These are phyloP conservation scores for Yasuhikotakia modesta DNA, from an alignment of 2,797 vertebrate genomes.

Conservation along the genomic window DNA sequence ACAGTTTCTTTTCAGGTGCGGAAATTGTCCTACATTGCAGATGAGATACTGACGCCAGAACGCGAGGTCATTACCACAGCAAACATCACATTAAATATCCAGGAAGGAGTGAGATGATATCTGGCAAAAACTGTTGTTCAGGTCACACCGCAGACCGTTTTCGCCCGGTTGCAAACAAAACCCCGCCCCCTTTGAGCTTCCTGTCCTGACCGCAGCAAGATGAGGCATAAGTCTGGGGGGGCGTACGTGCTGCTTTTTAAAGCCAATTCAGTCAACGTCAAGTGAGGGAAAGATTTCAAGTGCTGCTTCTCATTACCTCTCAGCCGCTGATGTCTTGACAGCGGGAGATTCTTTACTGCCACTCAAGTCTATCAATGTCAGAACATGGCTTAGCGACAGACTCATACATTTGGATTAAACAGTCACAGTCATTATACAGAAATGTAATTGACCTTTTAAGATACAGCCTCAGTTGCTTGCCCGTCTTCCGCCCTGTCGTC, in stretches of 20 bases:
- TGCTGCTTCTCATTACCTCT: conserved; percentile 83
- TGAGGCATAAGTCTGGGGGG: conserved; percentile 66
- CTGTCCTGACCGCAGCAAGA: conserved; percentile 61
- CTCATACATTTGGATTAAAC: conserved; percentile 82
- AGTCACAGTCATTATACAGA: conserved; percentile 79
- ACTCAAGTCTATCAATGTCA: conserved; percentile 88
- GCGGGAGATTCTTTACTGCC: conserved; percentile 81
- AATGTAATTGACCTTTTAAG: conserved; percentile 80
- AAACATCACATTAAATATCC: conserved; percentile 85
- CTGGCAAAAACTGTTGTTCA: conserved; percentile 76
- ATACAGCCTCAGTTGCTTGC: conserved; percentile 73
- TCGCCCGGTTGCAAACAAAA: conserved; percentile 60
- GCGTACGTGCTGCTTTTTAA: conserved; percentile 66
- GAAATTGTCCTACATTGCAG: conserved; percentile 97
- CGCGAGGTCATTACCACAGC: conserved; percentile 70
- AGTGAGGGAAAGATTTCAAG: conserved; percentile 73
- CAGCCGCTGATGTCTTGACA: conserved; percentile 79
- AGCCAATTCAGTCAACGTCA: conserved; percentile 74
- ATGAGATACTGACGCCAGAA: conserved; percentile 92
- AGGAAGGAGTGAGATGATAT: conserved; percentile 86
- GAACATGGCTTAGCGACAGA: conserved; percentile 76
- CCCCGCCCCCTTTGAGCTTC: conserved; percentile 21
- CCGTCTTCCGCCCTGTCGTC: conserved; percentile 43
- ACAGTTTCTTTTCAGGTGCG: conserved; percentile 89
- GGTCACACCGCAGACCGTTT: conserved; percentile 63